Percentiles rank a stretch among this genome's conserved stretches.
These are phyloP conservation scores for Hylomyscus alleni DNA, from an alignment of 2,797 vertebrate genomes.

Conservation along the genomic window DNA sequence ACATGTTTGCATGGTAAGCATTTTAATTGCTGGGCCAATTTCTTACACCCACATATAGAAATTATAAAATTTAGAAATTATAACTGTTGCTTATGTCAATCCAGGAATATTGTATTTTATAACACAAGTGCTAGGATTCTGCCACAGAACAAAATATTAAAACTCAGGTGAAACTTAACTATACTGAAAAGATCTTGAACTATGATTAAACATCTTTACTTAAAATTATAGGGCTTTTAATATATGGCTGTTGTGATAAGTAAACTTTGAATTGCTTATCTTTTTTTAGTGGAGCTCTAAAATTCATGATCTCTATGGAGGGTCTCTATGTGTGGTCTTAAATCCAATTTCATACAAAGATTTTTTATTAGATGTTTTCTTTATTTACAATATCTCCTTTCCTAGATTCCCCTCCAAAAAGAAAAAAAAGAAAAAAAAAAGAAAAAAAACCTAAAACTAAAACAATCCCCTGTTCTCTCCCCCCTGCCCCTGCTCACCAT, in stretches of 20 bases:
- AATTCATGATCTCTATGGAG: neutral
- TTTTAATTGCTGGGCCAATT: neutral
- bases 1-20: neutral
- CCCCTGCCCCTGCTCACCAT: no score
- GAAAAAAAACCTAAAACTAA: no score
- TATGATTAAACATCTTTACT: neutral
- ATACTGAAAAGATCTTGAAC: neutral
- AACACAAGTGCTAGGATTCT: neutral
- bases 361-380: neutral
- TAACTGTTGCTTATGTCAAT: neutral
- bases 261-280: neutral
- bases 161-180: neutral
- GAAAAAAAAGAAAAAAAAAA: no score
- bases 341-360: constrained; percentile 17
- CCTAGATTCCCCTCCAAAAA: no score
- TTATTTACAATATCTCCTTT: no score
- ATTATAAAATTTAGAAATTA: neutral
- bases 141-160: neutral
- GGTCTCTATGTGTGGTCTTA: neutral
- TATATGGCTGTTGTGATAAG: neutral
- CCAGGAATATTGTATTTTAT: neutral
- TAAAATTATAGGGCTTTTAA: neutral
- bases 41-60: neutral
- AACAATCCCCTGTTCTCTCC: no score
- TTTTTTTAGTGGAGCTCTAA: neutral